phyloP scores from a whole-genome alignment of 2,888 invertebrate genomes.

The Xanthia icteritia region DNA sequence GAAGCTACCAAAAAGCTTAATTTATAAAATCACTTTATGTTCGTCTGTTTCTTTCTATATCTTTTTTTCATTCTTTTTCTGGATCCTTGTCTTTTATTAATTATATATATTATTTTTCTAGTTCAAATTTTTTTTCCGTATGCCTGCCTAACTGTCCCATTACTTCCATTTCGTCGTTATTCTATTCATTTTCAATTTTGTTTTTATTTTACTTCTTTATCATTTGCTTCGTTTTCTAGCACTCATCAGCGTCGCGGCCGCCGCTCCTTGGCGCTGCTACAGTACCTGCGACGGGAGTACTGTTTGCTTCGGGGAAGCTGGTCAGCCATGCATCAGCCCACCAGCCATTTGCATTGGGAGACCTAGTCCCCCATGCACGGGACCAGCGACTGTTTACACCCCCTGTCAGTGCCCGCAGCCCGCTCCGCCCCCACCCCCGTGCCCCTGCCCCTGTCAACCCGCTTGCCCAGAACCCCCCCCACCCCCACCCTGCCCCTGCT shows the following conservation, averaged over 20 bases:
- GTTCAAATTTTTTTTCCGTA: no score
- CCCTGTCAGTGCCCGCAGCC: slow-evolving; percentile 65
- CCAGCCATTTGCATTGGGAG: slow-evolving; percentile 73
- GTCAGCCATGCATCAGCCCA: slow-evolving; percentile 72
- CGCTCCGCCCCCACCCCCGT: slow-evolving; percentile 35
- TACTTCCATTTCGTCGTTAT: background rate
- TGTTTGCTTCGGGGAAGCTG: slow-evolving; percentile 73
- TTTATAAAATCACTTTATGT: no score
- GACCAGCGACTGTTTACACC: slow-evolving; percentile 74
- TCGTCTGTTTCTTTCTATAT: no score
- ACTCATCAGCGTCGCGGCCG: slow-evolving; percentile 74
- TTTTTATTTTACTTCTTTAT: background rate
- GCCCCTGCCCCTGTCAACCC: slow-evolving; percentile 34
- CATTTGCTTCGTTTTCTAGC: slow-evolving; percentile 65
- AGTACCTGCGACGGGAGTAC: slow-evolving; percentile 74
- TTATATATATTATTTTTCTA: no score
- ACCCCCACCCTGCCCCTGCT: slow-evolving; percentile 31
- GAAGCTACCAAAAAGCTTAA: no score
- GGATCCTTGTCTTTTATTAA: no score
- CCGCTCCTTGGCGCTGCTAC: slow-evolving; percentile 81
- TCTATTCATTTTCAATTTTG: background rate
- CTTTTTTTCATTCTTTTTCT: no score
- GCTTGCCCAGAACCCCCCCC: slow-evolving; percentile 44
- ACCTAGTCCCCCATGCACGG: slow-evolving; percentile 72
- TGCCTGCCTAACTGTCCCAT: background rate